Evolutionary conservation across 2,797 vertebrate genomes (phyloP).

Genomic region (Periparus ater): DNA sequence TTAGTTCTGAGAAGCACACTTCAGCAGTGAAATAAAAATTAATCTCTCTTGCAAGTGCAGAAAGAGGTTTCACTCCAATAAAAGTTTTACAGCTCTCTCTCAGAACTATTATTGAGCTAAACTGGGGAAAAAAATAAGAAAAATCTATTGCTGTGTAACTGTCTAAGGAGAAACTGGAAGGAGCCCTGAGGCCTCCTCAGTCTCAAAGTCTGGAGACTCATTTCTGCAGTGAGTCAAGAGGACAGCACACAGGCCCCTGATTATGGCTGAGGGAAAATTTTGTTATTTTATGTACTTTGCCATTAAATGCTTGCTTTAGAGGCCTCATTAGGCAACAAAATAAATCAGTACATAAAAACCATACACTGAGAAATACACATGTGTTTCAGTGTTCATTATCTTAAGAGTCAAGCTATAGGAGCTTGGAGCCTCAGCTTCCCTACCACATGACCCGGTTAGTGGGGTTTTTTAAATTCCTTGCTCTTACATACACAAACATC

Average conservation of each 20-base stretch:
- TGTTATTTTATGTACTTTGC: not conserved
- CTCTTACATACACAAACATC: not conserved
- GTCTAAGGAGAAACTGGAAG: not conserved
- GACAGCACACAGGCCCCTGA: not conserved
- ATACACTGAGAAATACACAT: not conserved
- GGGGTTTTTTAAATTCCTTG: not conserved
- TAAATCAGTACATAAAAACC: not conserved
- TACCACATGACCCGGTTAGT: fast-evolving
- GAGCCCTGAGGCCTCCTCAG: not conserved
- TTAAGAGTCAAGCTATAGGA: not conserved
- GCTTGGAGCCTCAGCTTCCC: not conserved
- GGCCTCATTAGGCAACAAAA: not conserved
- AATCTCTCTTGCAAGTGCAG: not conserved
- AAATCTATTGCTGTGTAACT: not conserved
- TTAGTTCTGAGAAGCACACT: not conserved
- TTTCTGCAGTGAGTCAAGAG: not conserved
- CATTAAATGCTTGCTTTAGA: not conserved
- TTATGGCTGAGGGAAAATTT: not conserved
- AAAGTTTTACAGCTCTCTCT: not conserved
- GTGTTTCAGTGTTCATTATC: not conserved
- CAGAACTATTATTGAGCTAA: not conserved
- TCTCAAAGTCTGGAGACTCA: not conserved
- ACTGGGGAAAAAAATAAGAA: not conserved
- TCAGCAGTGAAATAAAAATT: not conserved
- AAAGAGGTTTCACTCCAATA: not conserved